Conservation (phyloP, 2,797 vertebrate species). For the Pogonophryne albipinna region DNA sequence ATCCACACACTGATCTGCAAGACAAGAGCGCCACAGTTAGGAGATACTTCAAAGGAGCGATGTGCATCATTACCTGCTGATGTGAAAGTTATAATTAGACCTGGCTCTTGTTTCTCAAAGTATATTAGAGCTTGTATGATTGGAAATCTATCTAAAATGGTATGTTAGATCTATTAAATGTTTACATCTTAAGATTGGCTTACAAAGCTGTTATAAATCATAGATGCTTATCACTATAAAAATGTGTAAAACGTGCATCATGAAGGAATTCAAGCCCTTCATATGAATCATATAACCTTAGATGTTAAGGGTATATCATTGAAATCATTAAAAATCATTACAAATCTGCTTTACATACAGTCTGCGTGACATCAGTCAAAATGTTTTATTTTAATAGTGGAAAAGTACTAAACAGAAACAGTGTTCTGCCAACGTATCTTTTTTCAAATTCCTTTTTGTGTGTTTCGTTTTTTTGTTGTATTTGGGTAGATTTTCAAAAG, state of each 20-base stretch:
- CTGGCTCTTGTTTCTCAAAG: slow-evolving; percentile 14
- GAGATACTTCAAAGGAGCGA: slow-evolving; percentile 8
- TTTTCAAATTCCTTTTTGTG: too few species aligned
- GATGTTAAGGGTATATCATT: slow-evolving; percentile 3
- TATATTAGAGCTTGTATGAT: not conserved
- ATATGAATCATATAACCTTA: not conserved
- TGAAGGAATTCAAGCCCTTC: not conserved
- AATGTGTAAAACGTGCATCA: not conserved
- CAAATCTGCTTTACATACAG: not conserved
- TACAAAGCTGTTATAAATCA: not conserved
- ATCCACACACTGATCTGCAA: slow-evolving; percentile 94
- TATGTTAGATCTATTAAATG: not conserved
- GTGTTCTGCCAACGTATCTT: too few species aligned
- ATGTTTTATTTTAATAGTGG: not conserved
- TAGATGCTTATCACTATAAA: not conserved
- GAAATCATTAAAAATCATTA: too few species aligned
- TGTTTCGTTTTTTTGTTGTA: not conserved
- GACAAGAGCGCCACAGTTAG: slow-evolving; percentile 44
- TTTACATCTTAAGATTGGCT: not conserved
- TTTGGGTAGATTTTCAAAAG: not conserved
- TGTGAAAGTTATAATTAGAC: slow-evolving; percentile 22
- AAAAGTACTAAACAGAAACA: too few species aligned
- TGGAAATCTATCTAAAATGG: not conserved
- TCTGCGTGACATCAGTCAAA: not conserved
- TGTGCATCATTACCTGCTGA: slow-evolving; percentile 1